Evolutionary conservation across 2,797 vertebrate species (phyloP).

Genomic region (Erpetoichthys calabaricus): DNA sequence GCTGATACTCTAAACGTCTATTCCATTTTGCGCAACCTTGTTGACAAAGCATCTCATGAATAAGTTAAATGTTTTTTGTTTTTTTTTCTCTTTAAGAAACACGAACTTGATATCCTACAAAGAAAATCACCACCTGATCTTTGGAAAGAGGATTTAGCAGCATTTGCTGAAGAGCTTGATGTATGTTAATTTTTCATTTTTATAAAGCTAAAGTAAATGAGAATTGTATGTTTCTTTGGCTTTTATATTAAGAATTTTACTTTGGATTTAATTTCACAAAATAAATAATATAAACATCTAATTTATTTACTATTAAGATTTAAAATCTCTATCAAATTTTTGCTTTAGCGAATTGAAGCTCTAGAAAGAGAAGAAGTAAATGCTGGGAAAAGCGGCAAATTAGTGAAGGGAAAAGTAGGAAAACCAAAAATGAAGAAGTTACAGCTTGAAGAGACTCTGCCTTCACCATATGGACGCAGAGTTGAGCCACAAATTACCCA

Average conservation of each 20-base stretch:
- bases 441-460: conserved; percentile 85
- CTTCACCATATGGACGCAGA: conserved; percentile 77
- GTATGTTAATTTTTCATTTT: conserved; percentile 50
- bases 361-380: conserved; percentile 73
- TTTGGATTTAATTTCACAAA: neutral
- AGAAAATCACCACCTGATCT: conserved; percentile 75
- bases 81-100: conserved; percentile 44
- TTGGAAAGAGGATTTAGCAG: conserved; percentile 88
- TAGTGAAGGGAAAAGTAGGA: conserved; percentile 90
- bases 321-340: conserved; percentile 3
- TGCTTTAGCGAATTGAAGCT: conserved; percentile 69
- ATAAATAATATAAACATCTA: neutral
- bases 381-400: conserved; percentile 61
- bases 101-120: conserved; percentile 74
- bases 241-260: too few relatives aligned
- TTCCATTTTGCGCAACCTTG: too few relatives aligned
- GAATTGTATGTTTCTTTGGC: too few relatives aligned
- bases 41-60: too few relatives aligned
- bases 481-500: conserved; percentile 75
- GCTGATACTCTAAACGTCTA: too few relatives aligned
- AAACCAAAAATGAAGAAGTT: conserved; percentile 89
- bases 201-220: neutral
- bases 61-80: too few relatives aligned
- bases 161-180: conserved; percentile 86
- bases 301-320: neutral